Evolutionary conservation across 2,113 vertebrate species (phyloP), one percentile per base, ranked within the genome.

Genomic region (Tympanuchus pallidicinctus): DNA sequence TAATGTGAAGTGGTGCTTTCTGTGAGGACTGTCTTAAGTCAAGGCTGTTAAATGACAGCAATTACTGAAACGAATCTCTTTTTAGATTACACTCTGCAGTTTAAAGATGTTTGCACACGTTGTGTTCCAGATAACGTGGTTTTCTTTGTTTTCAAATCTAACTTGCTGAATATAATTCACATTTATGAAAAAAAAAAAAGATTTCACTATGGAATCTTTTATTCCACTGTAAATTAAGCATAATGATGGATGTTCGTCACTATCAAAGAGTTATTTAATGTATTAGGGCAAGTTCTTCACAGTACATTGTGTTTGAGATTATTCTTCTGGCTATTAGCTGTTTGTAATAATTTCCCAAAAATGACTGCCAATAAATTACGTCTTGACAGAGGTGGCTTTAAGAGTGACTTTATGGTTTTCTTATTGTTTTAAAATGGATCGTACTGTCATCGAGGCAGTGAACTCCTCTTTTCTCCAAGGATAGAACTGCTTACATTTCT

Each of bases 301-400:
- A 43, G 71, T 42, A 32, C 11, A 56, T 91, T 28, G 9, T 73
- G 65, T 69, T 64, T 47, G 42, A 91, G 16, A 71, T 87, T 48
- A 30, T 83, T 93, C 92, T 93, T 81, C 77, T 76, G 81, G 56
- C 72, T 72, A 38, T 38, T 92, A 82, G 6, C n/a, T 75, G 50
- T 67, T 96, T 91, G 65, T 69, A 86, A 89, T 50, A 56, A 16
- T 54, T 92, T 50, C 81, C 25, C 80, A 81, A 77, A 95, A 90
- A 69, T 81, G 27, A 61, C 25, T 90, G 63, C 40, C 64, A 94
- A 88, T 96, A 93, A 94, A 88, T 93, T 92, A 50, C 2, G 0
- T 43, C 34, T 78, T 89, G 86, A 82, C 77, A 92, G 90, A 90
- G 70, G 52, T 83, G 76, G 16, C 66, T 91, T 67, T 78, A 80